Evolutionary conservation across 2,888 invertebrate genomes (phyloP).

Genomic region (Plemyria rubiginata): DNA sequence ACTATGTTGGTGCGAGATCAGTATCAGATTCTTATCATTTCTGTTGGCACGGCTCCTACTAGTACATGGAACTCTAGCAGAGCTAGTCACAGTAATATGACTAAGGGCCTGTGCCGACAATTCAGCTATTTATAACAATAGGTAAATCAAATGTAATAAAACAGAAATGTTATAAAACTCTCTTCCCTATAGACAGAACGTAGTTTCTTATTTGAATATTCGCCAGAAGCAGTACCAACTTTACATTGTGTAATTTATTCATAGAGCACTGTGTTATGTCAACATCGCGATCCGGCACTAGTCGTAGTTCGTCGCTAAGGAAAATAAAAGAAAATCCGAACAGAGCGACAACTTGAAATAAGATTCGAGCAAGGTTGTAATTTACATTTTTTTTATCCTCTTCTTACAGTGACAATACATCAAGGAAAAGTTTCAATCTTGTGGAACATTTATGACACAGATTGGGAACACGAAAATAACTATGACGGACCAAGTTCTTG

Average conservation of each 20-base stretch:
- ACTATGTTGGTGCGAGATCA: conserved; percentile 12
- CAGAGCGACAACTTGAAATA: conserved; percentile 1
- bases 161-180: conserved; percentile 10
- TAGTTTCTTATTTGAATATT: conserved; percentile 25
- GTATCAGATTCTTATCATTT: conserved; percentile 22
- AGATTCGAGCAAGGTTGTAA: conserved; percentile 2
- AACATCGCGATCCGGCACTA: conserved; percentile 27
- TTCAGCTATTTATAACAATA: conserved; percentile 15
- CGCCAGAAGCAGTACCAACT: conserved; percentile 18
- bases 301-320: conserved; percentile 19
- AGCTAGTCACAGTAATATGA: conserved; percentile 18
- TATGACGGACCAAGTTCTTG: background rate
- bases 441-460: background rate
- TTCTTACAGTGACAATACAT: background rate
- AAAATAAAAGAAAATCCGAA: conserved; percentile 25
- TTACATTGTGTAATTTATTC: conserved; percentile 40
- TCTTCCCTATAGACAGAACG: conserved; percentile 7
- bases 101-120: conserved; percentile 22
- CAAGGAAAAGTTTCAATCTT: background rate
- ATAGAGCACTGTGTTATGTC: conserved; percentile 37
- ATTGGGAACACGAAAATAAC: conserved; percentile 2
- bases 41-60: conserved; percentile 20
- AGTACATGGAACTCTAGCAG: conserved; percentile 8
- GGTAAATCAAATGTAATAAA: conserved; percentile 2
- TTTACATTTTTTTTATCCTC: conserved; percentile 7